Evolutionary conservation across 2,797 vertebrate species (phyloP).

Genomic region (Arrhamphus sclerolepis): DNA sequence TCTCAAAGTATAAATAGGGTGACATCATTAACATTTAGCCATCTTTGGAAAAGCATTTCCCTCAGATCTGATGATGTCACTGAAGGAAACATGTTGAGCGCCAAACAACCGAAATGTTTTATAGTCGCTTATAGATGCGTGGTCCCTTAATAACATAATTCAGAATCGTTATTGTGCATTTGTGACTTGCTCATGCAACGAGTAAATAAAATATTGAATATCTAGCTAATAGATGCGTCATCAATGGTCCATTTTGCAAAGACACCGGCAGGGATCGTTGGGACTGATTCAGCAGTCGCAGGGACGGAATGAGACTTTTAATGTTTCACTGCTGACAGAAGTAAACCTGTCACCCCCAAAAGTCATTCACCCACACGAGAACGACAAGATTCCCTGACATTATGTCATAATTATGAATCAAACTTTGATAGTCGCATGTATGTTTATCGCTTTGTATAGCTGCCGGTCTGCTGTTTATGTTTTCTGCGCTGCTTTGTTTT

Average conservation of each 20-base stretch:
- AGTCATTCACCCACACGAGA: constrained; percentile 13
- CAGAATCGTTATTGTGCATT: constrained; percentile 16
- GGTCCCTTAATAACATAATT: constrained; percentile 9
- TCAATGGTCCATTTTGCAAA: constrained; percentile 30
- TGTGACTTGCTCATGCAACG: constrained; percentile 10
- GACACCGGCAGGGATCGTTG: constrained; percentile 18
- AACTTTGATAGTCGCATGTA: constrained; percentile 33
- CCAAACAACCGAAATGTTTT: constrained; percentile 3
- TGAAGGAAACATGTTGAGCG: constrained; percentile 10
- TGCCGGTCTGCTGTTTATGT: constrained; percentile 51
- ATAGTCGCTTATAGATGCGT: constrained; percentile 11
- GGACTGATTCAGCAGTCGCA: constrained; percentile 1
- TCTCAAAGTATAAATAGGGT: neutral
- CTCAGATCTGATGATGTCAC: constrained; percentile 10
- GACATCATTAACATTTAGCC: constrained; percentile 22
- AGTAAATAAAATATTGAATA: constrained; percentile 21
- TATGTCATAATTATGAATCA: constrained; percentile 17
- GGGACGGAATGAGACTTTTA: constrained; percentile 15
- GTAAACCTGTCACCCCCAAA: constrained; percentile 18
- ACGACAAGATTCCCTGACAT: constrained; percentile 9
- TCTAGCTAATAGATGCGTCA: constrained; percentile 38
- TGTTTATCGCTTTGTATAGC: constrained; percentile 60
- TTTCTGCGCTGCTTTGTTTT: constrained; percentile 66
- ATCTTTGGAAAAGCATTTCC: constrained; percentile 10
- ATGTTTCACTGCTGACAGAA: constrained; percentile 20